Conservation (phyloP, 2,113 vertebrate species). For the Turnix velox region DNA sequence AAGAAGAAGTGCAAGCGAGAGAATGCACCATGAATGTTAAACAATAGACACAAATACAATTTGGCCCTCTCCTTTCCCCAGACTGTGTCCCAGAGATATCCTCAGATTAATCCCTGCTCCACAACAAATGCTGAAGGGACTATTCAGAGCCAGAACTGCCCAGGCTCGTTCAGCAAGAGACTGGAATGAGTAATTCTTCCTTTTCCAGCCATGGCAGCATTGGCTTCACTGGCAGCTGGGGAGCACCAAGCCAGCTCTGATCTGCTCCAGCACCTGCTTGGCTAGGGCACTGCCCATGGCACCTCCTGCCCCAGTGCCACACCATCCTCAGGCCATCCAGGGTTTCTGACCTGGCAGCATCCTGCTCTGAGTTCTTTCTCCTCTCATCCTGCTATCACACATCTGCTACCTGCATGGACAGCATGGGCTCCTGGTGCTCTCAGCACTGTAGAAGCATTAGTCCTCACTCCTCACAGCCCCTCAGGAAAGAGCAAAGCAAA, state of each 20-base stretch:
- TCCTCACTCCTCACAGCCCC: not conserved
- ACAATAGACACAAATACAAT: not conserved
- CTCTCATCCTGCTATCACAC: too few relatives aligned
- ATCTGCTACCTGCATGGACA: not conserved
- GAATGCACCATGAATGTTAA: not conserved
- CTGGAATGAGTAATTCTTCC: not conserved
- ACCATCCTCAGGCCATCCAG: not conserved
- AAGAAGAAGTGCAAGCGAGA: not conserved
- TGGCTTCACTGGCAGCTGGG: not conserved
- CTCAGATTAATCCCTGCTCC: not conserved
- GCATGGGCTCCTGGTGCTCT: not conserved
- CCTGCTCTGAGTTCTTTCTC: accelerated
- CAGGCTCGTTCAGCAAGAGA: not conserved
- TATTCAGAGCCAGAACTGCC: not conserved
- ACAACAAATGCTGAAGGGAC: not conserved
- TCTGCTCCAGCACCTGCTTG: accelerated
- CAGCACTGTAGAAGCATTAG: not conserved
- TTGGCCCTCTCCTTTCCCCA: not conserved
- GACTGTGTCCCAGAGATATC: not conserved
- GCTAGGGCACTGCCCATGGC: accelerated
- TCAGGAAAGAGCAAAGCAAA: not conserved
- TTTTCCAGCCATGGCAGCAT: accelerated
- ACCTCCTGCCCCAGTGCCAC: not conserved
- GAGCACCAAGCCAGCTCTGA: not conserved
- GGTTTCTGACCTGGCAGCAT: not conserved